Conservation (phyloP, 1,140 invertebrate genomes). For the Babylonia areolata region DNA sequence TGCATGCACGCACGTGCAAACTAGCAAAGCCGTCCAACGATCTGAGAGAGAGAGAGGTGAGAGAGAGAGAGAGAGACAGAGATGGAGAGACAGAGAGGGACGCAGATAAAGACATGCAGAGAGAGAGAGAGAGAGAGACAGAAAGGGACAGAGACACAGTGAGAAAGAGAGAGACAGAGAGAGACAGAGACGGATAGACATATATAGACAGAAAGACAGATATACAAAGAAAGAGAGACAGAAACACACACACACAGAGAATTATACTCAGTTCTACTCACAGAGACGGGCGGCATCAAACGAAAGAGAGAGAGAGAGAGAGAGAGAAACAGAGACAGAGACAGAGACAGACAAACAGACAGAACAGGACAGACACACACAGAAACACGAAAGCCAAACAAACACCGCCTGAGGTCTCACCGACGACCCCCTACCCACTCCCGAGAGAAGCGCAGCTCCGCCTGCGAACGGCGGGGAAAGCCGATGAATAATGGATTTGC, state of each 20-base stretch:
- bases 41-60: not conserved
- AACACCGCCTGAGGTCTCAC: no score
- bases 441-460: no score
- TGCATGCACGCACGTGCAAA: no score
- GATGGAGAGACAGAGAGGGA: not conserved
- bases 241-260: not conserved
- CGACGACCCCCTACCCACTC: no score
- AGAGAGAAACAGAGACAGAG: not conserved
- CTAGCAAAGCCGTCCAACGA: no score
- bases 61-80: not conserved
- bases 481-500: slow-evolving; percentile 13
- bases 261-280: no score
- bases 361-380: not conserved
- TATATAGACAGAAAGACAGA: no score
- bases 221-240: no score
- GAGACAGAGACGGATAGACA: not conserved
- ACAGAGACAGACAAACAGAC: not conserved
- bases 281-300: no score
- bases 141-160: not conserved
- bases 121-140: not conserved
- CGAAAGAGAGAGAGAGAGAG: not conserved
- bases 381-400: no score
- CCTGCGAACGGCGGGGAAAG: not conserved
- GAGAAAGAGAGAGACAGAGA: not conserved
- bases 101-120: not conserved